A percentile compares a stretch with the other conserved stretches of the same genome.
Evolutionary conservation across 2,113 vertebrate genomes (phyloP).

Genomic region (Otocyon megalotis): DNA sequence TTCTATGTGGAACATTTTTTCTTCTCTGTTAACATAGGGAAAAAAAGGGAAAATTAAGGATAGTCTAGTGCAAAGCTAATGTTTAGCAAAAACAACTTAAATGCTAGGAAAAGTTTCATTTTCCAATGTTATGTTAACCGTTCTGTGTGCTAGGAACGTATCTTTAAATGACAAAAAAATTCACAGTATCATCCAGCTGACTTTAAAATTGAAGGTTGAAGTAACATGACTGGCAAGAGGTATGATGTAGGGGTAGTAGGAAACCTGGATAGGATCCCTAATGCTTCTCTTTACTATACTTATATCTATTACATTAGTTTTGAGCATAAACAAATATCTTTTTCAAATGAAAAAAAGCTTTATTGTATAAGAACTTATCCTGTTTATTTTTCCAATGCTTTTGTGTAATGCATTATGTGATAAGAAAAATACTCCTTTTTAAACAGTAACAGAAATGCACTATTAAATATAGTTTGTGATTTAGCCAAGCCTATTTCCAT

Average conservation of each 20-base stretch:
- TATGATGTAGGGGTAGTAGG: constrained; percentile 49
- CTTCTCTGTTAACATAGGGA: constrained; percentile 36
- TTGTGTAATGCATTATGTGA: constrained; percentile 61
- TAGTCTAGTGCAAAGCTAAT: constrained; percentile 37
- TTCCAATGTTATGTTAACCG: background rate
- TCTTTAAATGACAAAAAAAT: constrained; percentile 64
- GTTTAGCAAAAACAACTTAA: constrained; percentile 46
- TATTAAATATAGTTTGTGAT: constrained; percentile 49
- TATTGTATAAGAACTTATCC: constrained; percentile 49
- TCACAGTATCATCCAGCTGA: constrained; percentile 46
- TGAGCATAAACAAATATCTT: constrained; percentile 31
- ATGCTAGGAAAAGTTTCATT: constrained; percentile 43
- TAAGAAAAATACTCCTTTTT: constrained; percentile 62
- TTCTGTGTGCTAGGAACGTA: constrained; percentile 50
- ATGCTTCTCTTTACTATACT: background rate
- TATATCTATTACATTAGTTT: constrained; percentile 20
- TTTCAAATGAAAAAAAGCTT: constrained; percentile 49
- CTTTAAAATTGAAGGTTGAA: constrained; percentile 58
- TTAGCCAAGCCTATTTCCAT: constrained; percentile 44
- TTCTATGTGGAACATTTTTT: constrained; percentile 47
- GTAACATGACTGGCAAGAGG: constrained; percentile 34
- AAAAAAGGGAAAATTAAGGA: constrained; percentile 33
- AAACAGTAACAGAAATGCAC: constrained; percentile 46
- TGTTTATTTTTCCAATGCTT: constrained; percentile 73
- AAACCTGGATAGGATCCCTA: constrained; percentile 20